These are phyloP conservation scores for Nestor notabilis DNA, from an alignment of 2,113 vertebrate species.

Conservation along the genomic window DNA sequence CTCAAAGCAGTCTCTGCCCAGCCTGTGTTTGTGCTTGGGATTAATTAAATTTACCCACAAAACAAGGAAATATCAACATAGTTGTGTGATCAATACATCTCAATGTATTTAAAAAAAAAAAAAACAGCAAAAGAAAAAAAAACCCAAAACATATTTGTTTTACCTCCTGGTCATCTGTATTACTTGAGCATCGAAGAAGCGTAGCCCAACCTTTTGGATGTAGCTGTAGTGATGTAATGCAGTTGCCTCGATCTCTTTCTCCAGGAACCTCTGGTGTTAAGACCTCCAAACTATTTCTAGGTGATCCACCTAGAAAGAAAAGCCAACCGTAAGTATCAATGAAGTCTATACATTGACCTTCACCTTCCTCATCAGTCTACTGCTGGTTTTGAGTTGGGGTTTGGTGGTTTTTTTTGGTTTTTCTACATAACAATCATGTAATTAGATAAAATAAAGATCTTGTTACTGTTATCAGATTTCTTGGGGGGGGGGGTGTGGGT, in stretches of 20 bases:
- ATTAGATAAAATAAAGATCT: background rate
- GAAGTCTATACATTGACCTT: background rate
- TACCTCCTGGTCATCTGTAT: slow-evolving; percentile 98
- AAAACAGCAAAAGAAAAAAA: background rate
- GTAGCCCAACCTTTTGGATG: slow-evolving; percentile 98
- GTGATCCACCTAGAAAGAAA: slow-evolving; percentile 83
- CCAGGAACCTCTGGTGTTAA: slow-evolving; percentile 96
- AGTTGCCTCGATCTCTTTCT: slow-evolving; percentile 93
- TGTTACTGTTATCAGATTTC: background rate
- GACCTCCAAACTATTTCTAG: slow-evolving; percentile 95
- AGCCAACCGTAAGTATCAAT: background rate
- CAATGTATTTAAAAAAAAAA: background rate
- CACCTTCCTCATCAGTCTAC: background rate
- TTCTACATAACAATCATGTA: background rate
- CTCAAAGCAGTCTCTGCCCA: background rate
- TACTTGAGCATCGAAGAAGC: slow-evolving; percentile 95
- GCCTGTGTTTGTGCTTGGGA: background rate
- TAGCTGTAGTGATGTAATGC: slow-evolving; percentile 97
- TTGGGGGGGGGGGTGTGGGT: background rate
- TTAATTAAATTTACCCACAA: background rate
- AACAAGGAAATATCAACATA: background rate
- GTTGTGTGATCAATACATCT: background rate
- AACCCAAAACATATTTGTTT: background rate
- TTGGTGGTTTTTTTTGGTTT: background rate
- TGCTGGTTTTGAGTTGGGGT: background rate